These are phyloP conservation scores for Saccostrea glomerata DNA, from an alignment of 1,140 invertebrate genomes.

Conservation along the genomic window DNA sequence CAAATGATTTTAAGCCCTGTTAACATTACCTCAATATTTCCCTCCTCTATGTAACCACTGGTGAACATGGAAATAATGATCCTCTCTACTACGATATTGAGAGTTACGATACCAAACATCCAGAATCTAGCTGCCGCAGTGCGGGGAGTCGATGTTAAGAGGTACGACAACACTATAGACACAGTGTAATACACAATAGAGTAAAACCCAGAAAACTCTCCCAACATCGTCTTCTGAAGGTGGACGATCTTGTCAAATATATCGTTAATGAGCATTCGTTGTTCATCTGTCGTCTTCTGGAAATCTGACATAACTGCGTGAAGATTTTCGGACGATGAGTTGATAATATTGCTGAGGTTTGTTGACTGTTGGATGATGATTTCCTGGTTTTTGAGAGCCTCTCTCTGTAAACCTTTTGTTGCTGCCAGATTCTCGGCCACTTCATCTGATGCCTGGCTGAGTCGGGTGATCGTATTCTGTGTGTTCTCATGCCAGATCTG, in stretches of 20 bases:
- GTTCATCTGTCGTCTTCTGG: conserved; percentile 80
- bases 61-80: conserved; percentile 22
- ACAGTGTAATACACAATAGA: conserved; percentile 82
- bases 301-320: conserved; percentile 81
- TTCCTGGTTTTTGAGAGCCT: conserved; percentile 81
- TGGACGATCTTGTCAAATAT: conserved; percentile 82
- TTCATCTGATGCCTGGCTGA: conserved; percentile 78
- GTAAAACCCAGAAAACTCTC: conserved; percentile 83
- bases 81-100: conserved; percentile 76
- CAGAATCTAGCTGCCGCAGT: conserved; percentile 80
- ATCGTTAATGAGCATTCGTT: conserved; percentile 81
- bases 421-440: conserved; percentile 81
- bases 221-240: conserved; percentile 81
- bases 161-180: conserved; percentile 80
- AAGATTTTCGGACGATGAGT: conserved; percentile 79
- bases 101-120: conserved; percentile 81
- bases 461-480: conserved; percentile 81
- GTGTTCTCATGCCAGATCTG: conserved; percentile 85
- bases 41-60: not conserved
- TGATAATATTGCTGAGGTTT: conserved; percentile 78
- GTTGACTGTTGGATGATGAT: conserved; percentile 80
- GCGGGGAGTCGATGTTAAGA: conserved; percentile 81
- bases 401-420: conserved; percentile 74
- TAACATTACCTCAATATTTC: conserved; percentile 24
- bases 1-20: not conserved